Base-by-base conservation (phyloP, 2,797 vertebrate species). In the Trichosurus vulpecula region DNA sequence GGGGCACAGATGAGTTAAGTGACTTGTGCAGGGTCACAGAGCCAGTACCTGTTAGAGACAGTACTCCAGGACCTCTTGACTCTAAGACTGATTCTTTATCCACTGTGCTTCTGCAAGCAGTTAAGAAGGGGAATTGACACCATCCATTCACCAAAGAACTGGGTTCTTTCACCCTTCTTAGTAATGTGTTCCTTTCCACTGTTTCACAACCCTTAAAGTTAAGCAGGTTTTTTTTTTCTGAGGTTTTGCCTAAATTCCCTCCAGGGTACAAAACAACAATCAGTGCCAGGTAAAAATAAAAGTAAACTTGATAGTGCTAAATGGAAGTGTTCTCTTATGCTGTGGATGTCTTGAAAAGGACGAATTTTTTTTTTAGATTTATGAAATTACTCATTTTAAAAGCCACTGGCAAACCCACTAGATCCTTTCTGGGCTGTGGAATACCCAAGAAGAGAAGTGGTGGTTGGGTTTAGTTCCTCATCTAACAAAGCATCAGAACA, bases 381-480 rank as follows among this genome's bases (percentile, higher is more conserved):
- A 90, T 52, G 35, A 74, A 92, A 90, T 81, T 74, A 94, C 55
- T 74, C 54, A 93, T 92, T 58, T 90, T 54, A 94, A 91, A 57
- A 94, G 52, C 95, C 91, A 96, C 35, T 81, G 81, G 56, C 91
- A 95, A 93, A 95, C 93, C 56, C 66, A 90, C 57, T 94, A 58
- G 35, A 91, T 92, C 41, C 54, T 9, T 93, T 94, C 92, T 30
- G 91, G 89, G 91, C 93, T 94, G 52, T 53, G n/a, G 47, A 57
- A 92, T 93, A 92, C 93, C 81, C 89, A 54, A 89, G 56, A 96
- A 93, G 89, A 94, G 74, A 95, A 74, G 92, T 91, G 74, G 92
- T 57, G 41, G 74, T 27, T 90, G 51, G 29, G 96, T 93, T 96
- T 93, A 96, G 91, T 96, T 97, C 96, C 97, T 97, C 56, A 91